Conservation (phyloP, 2,888 invertebrate species). For the Cyclophora albipunctata region DNA sequence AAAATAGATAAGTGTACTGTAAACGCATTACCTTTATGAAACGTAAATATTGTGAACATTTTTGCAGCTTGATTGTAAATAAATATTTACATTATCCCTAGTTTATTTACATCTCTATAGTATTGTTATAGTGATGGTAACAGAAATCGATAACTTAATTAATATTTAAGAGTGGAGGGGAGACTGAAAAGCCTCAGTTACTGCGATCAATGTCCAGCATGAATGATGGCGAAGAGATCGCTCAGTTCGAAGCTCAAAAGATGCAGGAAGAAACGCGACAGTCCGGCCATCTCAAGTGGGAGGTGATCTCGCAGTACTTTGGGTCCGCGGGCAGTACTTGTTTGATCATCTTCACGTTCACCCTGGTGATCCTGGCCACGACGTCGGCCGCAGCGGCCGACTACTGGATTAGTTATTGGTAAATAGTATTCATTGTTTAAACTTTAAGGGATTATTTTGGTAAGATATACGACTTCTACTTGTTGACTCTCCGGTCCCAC, state of each 20-base stretch:
- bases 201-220: slow-evolving; percentile 28
- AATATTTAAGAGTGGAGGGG: slow-evolving; percentile 16
- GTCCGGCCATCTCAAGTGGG: slow-evolving; percentile 57
- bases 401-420: slow-evolving; percentile 83
- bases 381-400: slow-evolving; percentile 78
- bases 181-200: slow-evolving; percentile 20
- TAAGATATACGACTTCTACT: too few relatives aligned
- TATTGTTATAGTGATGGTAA: too few relatives aligned
- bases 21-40: too few relatives aligned
- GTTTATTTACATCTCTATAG: too few relatives aligned
- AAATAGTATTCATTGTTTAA: background rate
- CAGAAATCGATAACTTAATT: too few relatives aligned
- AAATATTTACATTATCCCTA: too few relatives aligned
- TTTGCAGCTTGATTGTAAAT: too few relatives aligned
- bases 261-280: slow-evolving; percentile 53
- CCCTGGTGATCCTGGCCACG: slow-evolving; percentile 68
- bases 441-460: background rate
- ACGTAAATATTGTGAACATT: too few relatives aligned
- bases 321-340: slow-evolving; percentile 47
- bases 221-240: slow-evolving; percentile 37
- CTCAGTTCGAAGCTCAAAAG: slow-evolving; percentile 56
- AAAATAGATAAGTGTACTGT: too few relatives aligned
- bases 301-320: slow-evolving; percentile 55
- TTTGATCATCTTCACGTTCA: slow-evolving; percentile 42
- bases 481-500: too few relatives aligned